Evolutionary conservation across 2,797 vertebrate species (phyloP).

Genomic region (Enteromius thamalakanensis): DNA sequence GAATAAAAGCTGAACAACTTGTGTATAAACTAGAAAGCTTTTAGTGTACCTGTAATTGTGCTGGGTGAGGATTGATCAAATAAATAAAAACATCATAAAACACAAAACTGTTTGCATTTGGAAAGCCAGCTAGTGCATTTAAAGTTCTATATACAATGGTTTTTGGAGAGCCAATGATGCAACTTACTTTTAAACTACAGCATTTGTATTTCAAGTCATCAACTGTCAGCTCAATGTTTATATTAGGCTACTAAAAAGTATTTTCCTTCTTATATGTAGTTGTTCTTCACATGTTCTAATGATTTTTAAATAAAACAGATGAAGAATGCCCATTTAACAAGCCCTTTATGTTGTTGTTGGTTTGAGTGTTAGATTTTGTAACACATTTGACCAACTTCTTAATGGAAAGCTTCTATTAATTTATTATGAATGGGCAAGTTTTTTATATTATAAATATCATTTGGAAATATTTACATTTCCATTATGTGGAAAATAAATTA

Average conservation of each 20-base stretch:
- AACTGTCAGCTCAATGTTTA: not conserved
- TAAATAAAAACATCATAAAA: not conserved
- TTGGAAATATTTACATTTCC: not conserved
- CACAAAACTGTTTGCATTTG: not conserved
- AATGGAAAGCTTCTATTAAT: not conserved
- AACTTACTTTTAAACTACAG: not conserved
- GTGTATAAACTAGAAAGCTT: not conserved
- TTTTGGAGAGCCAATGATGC: not conserved
- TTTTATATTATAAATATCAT: conserved; percentile 2
- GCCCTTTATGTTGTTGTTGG: not conserved
- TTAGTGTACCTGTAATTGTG: not conserved
- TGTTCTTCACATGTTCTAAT: not conserved
- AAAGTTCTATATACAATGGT: not conserved
- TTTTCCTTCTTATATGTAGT: not conserved
- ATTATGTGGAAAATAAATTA: conserved; percentile 24
- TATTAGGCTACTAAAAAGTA: not conserved
- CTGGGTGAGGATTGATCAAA: not conserved
- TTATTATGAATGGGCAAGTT: not conserved
- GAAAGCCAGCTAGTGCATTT: conserved; percentile 6
- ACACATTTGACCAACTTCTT: not conserved
- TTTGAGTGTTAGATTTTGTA: not conserved
- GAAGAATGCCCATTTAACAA: conserved; percentile 5
- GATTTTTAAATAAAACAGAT: not conserved
- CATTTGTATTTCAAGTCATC: not conserved
- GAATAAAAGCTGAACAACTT: not conserved